These are phyloP conservation scores for Caenorhabditis sp. DNA, from an alignment of 2,888 invertebrate species.

Conservation along the genomic window DNA sequence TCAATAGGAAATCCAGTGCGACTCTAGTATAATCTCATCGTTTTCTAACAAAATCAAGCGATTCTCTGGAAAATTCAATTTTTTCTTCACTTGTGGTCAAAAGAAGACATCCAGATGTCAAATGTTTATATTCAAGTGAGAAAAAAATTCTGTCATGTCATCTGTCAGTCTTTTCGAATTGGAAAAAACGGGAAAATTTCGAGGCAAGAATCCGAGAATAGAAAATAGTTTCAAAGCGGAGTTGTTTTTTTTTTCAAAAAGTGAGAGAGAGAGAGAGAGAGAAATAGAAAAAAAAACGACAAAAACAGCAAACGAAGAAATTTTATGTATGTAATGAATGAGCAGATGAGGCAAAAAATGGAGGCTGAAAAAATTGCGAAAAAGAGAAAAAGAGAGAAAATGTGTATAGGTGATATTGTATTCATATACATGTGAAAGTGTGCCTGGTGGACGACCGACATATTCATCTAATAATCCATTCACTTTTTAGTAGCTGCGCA, in stretches of 20 bases:
- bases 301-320: neutral
- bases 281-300: no score
- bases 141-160: no score
- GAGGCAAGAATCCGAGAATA: no score
- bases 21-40: conserved; percentile 18
- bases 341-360: neutral
- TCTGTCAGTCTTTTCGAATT: no score
- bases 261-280: no score
- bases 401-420: neutral
- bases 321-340: neutral
- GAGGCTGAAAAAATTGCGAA: neutral
- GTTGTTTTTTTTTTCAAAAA: no score
- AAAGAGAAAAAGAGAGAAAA: neutral
- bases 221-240: no score
- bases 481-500: neutral
- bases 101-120: neutral
- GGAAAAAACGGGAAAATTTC: no score
- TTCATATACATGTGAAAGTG: neutral
- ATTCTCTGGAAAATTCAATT: neutral
- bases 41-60: neutral
- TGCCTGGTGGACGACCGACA: neutral
- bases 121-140: neutral
- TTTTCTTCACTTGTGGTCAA: no score
- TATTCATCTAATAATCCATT: neutral
- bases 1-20: conserved; percentile 40